Conservation (phyloP, 1,140 invertebrate species). For the Drosophila ananassae region DNA sequence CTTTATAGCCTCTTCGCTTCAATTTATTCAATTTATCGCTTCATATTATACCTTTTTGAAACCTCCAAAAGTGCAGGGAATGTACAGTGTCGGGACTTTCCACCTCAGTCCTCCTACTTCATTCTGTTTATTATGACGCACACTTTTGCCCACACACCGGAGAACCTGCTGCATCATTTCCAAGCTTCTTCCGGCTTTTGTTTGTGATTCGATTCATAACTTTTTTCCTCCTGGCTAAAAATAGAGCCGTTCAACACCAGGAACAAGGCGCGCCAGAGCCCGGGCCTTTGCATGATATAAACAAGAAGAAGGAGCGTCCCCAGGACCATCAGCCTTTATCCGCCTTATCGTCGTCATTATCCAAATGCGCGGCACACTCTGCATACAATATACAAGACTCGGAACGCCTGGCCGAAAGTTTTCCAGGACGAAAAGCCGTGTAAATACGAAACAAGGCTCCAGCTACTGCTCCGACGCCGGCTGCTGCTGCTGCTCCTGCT, state of each 20-base stretch:
- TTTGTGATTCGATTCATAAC: constrained; percentile 49
- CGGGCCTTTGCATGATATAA: constrained; percentile 10
- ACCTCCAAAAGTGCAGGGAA: background rate
- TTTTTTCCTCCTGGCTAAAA: constrained; percentile 28
- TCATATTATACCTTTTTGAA: too few relatives aligned
- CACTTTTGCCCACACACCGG: background rate
- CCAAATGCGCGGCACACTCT: constrained; percentile 12
- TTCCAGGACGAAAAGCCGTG: background rate
- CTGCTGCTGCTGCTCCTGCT: too few relatives aligned
- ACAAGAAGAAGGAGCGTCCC: constrained; percentile 7
- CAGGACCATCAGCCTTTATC: constrained; percentile 18
- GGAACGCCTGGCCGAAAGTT: background rate
- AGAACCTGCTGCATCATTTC: constrained; percentile 31
- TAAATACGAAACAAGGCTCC: constrained; percentile 5
- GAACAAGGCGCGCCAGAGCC: constrained; percentile 1
- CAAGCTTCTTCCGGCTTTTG: constrained; percentile 42
- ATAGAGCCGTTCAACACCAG: constrained; percentile 29
- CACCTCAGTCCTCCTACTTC: background rate
- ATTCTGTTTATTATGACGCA: background rate
- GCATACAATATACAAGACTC: background rate
- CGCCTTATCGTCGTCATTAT: constrained; percentile 40
- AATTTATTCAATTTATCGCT: too few relatives aligned
- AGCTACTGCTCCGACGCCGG: background rate
- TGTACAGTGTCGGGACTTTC: background rate
- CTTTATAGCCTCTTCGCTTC: too few relatives aligned